These are phyloP conservation scores for Portunus trituberculatus DNA, from an alignment of 1,140 invertebrate species.

Conservation along the genomic window DNA sequence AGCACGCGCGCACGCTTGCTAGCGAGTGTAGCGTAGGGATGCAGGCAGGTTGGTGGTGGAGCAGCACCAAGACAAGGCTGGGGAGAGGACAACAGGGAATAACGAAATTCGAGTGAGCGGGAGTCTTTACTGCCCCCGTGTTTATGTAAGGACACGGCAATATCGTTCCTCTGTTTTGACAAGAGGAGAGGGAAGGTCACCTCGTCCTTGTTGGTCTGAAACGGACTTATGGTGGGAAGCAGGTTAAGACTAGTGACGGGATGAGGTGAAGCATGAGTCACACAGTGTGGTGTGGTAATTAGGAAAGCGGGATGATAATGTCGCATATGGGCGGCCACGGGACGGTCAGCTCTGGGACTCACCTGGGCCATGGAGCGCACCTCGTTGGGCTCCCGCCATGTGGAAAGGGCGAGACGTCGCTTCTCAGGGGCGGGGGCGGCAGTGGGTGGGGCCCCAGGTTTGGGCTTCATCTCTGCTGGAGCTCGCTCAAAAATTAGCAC, in stretches of 20 bases:
- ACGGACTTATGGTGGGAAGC: background rate
- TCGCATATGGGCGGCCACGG: background rate
- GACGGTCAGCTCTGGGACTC: conserved; percentile 77
- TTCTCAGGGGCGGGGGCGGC: conserved; percentile 70
- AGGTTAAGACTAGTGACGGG: background rate
- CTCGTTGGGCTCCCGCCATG: conserved; percentile 84
- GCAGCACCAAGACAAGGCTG: too few species aligned
- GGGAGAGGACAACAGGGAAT: too few species aligned
- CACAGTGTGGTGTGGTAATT: background rate
- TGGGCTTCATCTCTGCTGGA: conserved; percentile 85
- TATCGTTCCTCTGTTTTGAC: background rate
- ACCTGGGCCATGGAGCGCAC: conserved; percentile 88
- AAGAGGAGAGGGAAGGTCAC: background rate
- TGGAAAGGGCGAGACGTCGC: conserved; percentile 81
- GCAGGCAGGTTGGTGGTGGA: too few species aligned
- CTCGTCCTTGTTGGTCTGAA: background rate
- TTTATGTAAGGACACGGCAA: too few species aligned
- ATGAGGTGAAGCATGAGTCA: background rate
- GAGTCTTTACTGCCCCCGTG: too few species aligned
- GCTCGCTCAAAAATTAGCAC: conserved; percentile 95
- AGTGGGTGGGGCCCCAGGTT: conserved; percentile 49
- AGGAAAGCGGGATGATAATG: background rate
- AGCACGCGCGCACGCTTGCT: too few species aligned
- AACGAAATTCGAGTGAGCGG: too few species aligned
- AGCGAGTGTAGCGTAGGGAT: too few species aligned